phyloP scores from a whole-genome alignment of 2,797 vertebrate species.

The Sebastes vulpes region DNA sequence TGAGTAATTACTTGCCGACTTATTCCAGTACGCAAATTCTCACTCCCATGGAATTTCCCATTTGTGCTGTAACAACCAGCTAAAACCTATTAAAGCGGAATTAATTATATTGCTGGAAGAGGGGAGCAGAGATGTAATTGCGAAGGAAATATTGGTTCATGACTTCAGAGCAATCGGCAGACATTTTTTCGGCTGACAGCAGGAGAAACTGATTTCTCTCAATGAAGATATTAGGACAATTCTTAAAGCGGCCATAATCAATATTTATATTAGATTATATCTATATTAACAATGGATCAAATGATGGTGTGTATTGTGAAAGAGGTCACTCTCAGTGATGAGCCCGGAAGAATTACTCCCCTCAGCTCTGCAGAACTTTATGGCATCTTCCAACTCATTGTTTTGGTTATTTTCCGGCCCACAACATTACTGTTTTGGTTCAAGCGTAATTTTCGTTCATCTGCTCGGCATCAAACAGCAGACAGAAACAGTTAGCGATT shows the following conservation, averaged over 20 bases:
- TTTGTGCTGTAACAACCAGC: constrained; percentile 68
- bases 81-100: constrained; percentile 70
- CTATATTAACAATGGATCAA: not conserved
- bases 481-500: not conserved
- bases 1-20: constrained; percentile 65
- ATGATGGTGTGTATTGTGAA: not conserved
- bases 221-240: not conserved
- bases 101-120: constrained; percentile 51
- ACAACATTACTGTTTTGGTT: no score
- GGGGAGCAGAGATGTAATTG: constrained; percentile 27
- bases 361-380: no score
- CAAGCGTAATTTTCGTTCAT: not conserved
- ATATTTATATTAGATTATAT: not conserved
- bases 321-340: not conserved
- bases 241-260: not conserved
- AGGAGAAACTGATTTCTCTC: not conserved
- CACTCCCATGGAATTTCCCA: constrained; percentile 59
- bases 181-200: constrained; percentile 8
- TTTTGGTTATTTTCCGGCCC: no score
- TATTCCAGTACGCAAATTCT: constrained; percentile 66
- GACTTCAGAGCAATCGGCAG: constrained; percentile 24
- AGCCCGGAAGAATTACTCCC: not conserved
- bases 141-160: constrained; percentile 30
- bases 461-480: not conserved
- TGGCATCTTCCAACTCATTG: no score